Evolutionary conservation across 2,888 invertebrate species (phyloP), one percentile per base, ranked within the genome.

Genomic region (Tetropium fuscum): DNA sequence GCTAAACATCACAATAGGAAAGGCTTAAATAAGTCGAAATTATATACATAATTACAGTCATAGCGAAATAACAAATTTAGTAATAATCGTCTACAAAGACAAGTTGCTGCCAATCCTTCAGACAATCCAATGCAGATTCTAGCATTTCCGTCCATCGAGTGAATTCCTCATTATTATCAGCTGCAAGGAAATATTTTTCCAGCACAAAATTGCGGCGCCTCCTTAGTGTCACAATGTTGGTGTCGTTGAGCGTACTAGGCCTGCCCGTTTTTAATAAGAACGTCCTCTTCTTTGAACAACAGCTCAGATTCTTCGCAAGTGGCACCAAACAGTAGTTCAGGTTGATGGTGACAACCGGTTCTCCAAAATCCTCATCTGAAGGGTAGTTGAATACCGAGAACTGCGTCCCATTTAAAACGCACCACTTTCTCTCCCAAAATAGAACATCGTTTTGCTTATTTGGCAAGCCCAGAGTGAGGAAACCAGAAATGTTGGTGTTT

Each of bases 371-470:
- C 55, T 78, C 80, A 41, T 84, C 83, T 16, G 79, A 74, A 0
- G 85, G 85, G 71, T 85, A 83, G 48, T 84, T 83, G 84, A 85
- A 87, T 30, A 85, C 81, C 15, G 74, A 73, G 1, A 87, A 64
- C 0, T 70, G 68, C 8, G 82, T 76, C 0, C 82, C 83, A 16
- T 81, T 76, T 4, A 87, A 72, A 3, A 80, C 80, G 68, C 86
- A 86, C 86, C 86, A 87, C 49, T 83, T 79, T 0, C 84, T 80
- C 71, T 86, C 86, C 87, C 87, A 87, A 51, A 77, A 76, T 13
- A 83, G 78, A 0, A 74, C 72, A 2, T 79, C 77, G 6, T 53
- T 53, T 5, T 56, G 7, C 3, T 78, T 79, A 2, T 63, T 66
- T 11, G 81, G 77, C 45, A 81, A 80, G 8, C 85, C 84, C 8